Evolutionary conservation across 2,113 vertebrate species (phyloP), one percentile per base, ranked within the genome.

Genomic region (Picathartes gymnocephalus): DNA sequence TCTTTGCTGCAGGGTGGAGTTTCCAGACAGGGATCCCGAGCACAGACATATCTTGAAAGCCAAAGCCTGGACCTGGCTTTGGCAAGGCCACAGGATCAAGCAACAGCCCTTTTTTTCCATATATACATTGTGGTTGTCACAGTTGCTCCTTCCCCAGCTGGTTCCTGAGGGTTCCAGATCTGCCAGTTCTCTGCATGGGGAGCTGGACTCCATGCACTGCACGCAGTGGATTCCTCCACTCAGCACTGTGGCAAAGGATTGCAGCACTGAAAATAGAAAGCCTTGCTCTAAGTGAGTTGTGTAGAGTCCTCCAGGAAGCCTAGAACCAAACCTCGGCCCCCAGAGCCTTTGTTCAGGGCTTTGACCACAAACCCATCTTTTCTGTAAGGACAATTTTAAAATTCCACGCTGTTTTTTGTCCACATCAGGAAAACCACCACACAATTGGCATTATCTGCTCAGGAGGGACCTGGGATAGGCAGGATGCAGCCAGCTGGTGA

Each of bases 151-250:
- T 71, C 35, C 58, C 60, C 74, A 82, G 40, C 11, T 53, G 48
- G 7, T 45, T 69, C 54, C 71, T 44, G 50, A 37, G 42, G 12
- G 70, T 16, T 45, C 57, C 48, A 68, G 20, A 23, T 16, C 18
- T 90, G 31, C 54, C 2, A 6, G 25, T 42, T 20, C 0, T 0
- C 44, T 28, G 47, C 24, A 22, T 1, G n/a, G 15, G 27, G 61
- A 95, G 22, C 22, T 1, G 3, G 27, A 30, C 33, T 58, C 37
- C 0, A 1, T 8, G 7, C 31, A 45, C 0, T 0, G 47, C 48
- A 56, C 0, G 0, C 54, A n/a, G 50, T 23, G n/a, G 57, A 30
- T 79, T 78, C 42, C 48, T 27, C 24, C 1, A 1, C 81, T 71
- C 13, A 1, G 39, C 27, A 5, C n/a, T 25, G 47, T 19, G 66